These are phyloP conservation scores for Lacerta bilineata DNA, from an alignment of 2,797 vertebrate genomes.

Conservation along the genomic window DNA sequence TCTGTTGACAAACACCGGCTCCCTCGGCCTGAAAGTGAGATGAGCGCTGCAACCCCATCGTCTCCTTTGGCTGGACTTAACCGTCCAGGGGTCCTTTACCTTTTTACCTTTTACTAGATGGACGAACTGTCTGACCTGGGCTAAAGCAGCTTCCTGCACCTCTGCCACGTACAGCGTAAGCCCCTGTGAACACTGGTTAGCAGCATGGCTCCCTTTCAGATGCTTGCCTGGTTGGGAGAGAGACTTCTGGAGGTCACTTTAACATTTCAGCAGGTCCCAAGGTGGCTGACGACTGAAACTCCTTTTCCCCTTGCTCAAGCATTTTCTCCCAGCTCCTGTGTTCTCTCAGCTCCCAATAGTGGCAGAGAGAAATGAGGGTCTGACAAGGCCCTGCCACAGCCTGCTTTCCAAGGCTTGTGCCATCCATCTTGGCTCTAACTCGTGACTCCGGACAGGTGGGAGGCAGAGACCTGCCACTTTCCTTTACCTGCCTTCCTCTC, in stretches of 20 bases:
- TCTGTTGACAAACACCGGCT: no score
- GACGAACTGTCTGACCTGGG: background rate
- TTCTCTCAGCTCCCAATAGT: conserved; percentile 30
- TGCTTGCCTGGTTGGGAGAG: background rate
- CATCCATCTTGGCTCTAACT: conserved; percentile 7
- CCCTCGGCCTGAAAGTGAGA: no score
- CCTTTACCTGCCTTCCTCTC: background rate
- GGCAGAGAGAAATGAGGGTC: conserved; percentile 27
- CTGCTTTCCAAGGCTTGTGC: conserved; percentile 1
- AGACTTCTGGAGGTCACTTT: background rate
- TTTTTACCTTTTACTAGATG: no score
- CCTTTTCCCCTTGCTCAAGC: conserved; percentile 23
- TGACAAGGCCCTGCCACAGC: background rate
- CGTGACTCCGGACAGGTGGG: conserved; percentile 7
- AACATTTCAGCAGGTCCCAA: conserved; percentile 9
- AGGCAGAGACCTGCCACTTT: background rate
- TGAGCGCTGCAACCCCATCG: no score
- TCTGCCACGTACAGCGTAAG: background rate
- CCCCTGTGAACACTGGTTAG: background rate
- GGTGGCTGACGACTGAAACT: background rate
- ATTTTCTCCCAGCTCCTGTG: background rate
- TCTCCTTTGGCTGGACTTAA: no score
- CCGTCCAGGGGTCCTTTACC: no score
- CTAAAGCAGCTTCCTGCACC: background rate
- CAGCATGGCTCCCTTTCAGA: background rate